Evolutionary conservation across 1,140 invertebrate species (phyloP), one percentile per base, ranked within the genome.

Genomic region (Euglossa dilemma): DNA sequence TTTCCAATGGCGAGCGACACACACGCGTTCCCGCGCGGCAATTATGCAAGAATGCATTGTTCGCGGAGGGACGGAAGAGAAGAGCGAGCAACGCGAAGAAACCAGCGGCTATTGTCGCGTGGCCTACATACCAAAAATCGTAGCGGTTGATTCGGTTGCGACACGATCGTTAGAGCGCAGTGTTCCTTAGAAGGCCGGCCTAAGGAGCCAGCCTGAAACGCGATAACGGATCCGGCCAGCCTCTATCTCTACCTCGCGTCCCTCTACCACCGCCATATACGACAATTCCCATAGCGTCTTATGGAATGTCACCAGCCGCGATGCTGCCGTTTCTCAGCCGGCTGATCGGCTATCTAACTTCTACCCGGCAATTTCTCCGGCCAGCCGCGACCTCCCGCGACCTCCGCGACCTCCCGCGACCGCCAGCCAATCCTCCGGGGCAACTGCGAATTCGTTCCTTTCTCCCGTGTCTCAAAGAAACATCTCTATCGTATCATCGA

Each of bases 211-310:
- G 78, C 70, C 85, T 87, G 83, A 86, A 89, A 83, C 85, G 83
- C 85, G 88, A 89, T 92, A 92, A 92, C 91, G 90, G 91, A 83
- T 86, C 87, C 87, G 81, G 20, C 59, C 76, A 61, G 78, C 78
- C 75, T 86, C 57, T 59, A 45, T 67, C 64, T 61, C 66, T n/a
- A 57, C 56, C 25, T 74, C 54, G 67, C 67, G 69, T 57, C 78
- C 77, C 86, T 91, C 89, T 85, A 79, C 84, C 80, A 85, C 77
- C 66, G 74, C 89, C 90, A 91, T 91, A 90, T 91, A 91, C 79
- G 89, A 86, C 86, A 91, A 90, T 92, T 90, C 87, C 87, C 80
- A 87, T 91, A 89, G 87, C 84, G 82, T 89, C 86, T 72, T 71
- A 57, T 79, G 91, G 90, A 91, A 92, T 91, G 90, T 91, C 88